phyloP scores from a whole-genome alignment of 92 coral and sea anemone species.

The Zoanthus gigantus region DNA sequence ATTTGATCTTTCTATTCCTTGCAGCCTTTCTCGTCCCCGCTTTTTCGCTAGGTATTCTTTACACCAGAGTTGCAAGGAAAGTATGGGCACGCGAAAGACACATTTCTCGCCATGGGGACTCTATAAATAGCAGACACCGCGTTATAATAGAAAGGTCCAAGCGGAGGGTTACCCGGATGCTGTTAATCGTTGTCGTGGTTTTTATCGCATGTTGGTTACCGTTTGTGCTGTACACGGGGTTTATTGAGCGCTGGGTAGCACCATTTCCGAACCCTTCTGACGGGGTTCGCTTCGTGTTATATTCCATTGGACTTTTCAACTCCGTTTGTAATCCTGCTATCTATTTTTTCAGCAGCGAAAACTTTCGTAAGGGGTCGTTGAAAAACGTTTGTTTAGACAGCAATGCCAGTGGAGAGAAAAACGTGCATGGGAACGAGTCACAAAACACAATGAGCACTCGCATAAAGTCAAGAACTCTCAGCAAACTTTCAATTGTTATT shows the following conservation, averaged over 20 bases:
- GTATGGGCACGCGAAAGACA: constrained; percentile 88
- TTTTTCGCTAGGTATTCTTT: constrained; percentile 70
- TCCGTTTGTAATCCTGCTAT: constrained; percentile 87
- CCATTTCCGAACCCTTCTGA: constrained; percentile 89
- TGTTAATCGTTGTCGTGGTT: constrained; percentile 73
- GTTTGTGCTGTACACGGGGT: constrained; percentile 76
- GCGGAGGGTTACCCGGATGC: constrained; percentile 79
- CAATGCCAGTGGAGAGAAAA: constrained; percentile 7
- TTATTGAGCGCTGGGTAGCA: constrained; percentile 83
- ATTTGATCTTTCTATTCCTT: constrained; percentile 73
- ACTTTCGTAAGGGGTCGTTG: constrained; percentile 72
- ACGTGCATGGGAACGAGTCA: neutral
- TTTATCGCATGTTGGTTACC: constrained; percentile 83
- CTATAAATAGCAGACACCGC: constrained; percentile 56
- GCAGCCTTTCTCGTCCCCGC: constrained; percentile 77
- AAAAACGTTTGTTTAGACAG: constrained; percentile 74
- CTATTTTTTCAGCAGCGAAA: constrained; percentile 81
- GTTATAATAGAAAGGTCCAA: constrained; percentile 68
- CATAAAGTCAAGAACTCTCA: constrained; percentile 1
- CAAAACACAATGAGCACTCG: neutral
- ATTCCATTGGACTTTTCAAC: constrained; percentile 78
- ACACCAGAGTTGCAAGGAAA: constrained; percentile 76
- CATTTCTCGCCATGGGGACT: constrained; percentile 74
- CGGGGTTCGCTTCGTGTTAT: constrained; percentile 62
- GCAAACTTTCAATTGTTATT: constrained; percentile 17